Percentiles rank a stretch among this genome's conserved stretches.
phyloP scores from a whole-genome alignment of 2,113 vertebrate species.

The Cinclus cinclus region DNA sequence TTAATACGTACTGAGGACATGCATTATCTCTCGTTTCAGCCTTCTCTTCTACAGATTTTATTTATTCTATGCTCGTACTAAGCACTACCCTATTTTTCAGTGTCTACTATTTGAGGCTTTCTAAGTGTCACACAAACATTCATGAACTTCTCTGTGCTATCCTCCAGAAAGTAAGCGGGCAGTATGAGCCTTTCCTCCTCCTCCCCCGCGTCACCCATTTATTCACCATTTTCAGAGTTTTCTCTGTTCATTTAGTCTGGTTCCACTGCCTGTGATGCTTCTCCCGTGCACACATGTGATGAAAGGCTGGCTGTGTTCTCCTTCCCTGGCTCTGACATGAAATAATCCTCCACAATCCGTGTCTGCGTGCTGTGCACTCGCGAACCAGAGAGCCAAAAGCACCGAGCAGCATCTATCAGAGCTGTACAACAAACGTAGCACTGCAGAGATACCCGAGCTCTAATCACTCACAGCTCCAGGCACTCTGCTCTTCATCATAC shows the following conservation, averaged over 20 bases:
- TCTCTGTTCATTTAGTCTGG: not conserved
- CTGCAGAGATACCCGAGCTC: not conserved
- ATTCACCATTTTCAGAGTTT: not conserved
- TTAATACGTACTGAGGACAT: not conserved
- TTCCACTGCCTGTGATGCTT: not conserved
- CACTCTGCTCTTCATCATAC: slow-evolving; percentile 1
- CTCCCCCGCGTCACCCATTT: not conserved
- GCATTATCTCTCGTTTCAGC: not conserved
- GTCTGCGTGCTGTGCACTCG: not conserved
- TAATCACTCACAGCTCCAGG: not conserved
- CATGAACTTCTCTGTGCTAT: not conserved
- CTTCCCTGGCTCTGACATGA: not conserved
- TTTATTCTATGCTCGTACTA: not conserved
- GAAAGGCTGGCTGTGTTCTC: not conserved
- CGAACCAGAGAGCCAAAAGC: not conserved
- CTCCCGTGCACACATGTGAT: not conserved
- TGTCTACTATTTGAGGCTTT: not conserved
- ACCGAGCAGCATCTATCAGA: not conserved
- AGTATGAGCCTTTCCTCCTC: not conserved
- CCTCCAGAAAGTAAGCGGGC: not conserved
- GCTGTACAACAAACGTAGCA: not conserved
- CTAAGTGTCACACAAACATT: not conserved
- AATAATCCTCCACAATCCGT: not conserved
- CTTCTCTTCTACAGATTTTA: not conserved
- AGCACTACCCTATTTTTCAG: not conserved